Base-by-base conservation (phyloP, 2,888 invertebrate species). In the Choristoneura rosaceana region DNA sequence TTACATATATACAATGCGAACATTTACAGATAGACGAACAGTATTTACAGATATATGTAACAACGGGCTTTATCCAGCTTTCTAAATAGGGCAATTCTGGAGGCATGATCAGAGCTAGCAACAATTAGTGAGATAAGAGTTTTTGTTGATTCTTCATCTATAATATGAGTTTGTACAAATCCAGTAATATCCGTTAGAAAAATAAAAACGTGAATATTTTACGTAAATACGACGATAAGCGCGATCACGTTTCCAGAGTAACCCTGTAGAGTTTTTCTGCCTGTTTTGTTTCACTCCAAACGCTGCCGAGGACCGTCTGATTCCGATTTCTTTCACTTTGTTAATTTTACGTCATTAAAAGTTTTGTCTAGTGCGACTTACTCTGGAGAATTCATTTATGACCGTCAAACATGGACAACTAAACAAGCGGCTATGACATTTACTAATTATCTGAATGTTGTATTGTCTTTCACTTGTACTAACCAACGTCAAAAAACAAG, bases 21-120 rank as follows among this genome's bases (percentile, higher is more conserved):
- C 68, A 69, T 73, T 73, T 73, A 73, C 69, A 73, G 63, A 41
- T 47, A 70, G 63, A 63, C 59, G 43, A 69, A 73, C 59, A 69
- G 12, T 73, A 73, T 73, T 43, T 69, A 73, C 73, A 73, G 8
- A 50, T 67, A 43, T 55, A 58, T 25, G 33, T 64, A 70, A 64
- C 41, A 64, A 65, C 50, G 25, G 34, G 52, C 41, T 25, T 50
- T 50, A 5, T 15, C 50, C 12, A 14, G 62, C 17, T 17, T 15
- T 63, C 3, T n/a, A n/a, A 3, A 43, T 2, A 38, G 38, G 38
- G 7, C 38, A 7, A 38, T 38, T 38, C 38, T 38, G 38, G 38
- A 7, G 38, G 7, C 38, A 7, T 38, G 38, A 7, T 38, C 38
- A 5, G 38, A 38, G 7, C 7, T 7, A 38, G 7, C 38, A 0